phyloP scores from a whole-genome alignment of 2,113 vertebrate genomes.

The Trematomus loennbergii region DNA sequence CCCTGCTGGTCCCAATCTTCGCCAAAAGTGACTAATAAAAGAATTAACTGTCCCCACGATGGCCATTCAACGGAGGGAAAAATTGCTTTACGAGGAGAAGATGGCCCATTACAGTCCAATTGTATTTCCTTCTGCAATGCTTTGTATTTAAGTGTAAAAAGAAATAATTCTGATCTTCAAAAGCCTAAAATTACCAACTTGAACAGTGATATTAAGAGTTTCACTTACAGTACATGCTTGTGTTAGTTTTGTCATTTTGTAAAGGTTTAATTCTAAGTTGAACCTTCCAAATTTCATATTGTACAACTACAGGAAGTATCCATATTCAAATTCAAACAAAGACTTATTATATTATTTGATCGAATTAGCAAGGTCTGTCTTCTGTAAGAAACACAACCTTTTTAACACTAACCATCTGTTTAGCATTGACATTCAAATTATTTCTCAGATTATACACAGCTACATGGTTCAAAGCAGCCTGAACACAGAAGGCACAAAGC shows the following conservation, averaged over 20 bases:
- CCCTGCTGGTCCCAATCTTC: constrained; percentile 52
- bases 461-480: constrained; percentile 38
- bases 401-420: constrained; percentile 25
- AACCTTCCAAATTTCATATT: background rate
- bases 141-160: constrained; percentile 17
- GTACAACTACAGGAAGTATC: no score
- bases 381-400: background rate
- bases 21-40: constrained; percentile 72
- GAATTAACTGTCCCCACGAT: constrained; percentile 54
- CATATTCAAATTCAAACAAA: no score
- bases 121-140: constrained; percentile 30
- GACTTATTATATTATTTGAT: no score
- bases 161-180: constrained; percentile 5
- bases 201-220: background rate
- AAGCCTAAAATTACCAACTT: background rate
- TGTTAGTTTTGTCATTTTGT: background rate
- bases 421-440: background rate
- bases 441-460: constrained; percentile 24
- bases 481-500: constrained; percentile 50
- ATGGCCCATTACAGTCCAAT: constrained; percentile 46
- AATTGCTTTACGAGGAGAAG: constrained; percentile 50
- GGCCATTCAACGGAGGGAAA: constrained; percentile 26
- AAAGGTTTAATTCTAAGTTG: background rate
- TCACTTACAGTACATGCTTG: background rate
- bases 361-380: background rate